Percentiles rank a stretch among this genome's conserved stretches.
Evolutionary conservation across 2,113 vertebrate genomes (phyloP).

Genomic region (Albula goreensis): DNA sequence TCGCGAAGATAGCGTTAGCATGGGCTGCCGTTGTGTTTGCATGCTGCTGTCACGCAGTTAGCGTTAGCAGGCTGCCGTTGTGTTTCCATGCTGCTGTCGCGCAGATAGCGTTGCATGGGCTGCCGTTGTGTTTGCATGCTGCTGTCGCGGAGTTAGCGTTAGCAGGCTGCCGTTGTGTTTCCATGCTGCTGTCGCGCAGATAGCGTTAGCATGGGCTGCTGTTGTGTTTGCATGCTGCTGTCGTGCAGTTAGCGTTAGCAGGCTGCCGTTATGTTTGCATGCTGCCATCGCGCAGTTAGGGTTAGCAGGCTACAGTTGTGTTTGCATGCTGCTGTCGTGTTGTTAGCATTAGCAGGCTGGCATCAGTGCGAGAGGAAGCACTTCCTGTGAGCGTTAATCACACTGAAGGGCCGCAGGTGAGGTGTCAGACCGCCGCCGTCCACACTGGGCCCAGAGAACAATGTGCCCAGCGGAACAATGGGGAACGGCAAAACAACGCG

Average conservation of each 20-base stretch:
- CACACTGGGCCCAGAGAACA: not conserved
- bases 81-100: too few species aligned
- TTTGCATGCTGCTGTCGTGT: not conserved
- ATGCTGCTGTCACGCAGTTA: not conserved
- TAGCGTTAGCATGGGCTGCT: too few species aligned
- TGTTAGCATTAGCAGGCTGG: not conserved
- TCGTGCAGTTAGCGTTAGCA: not conserved
- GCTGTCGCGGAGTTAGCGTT: not conserved
- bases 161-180: too few species aligned
- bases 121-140: not conserved
- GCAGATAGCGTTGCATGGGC: too few species aligned
- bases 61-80: too few species aligned
- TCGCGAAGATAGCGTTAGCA: too few species aligned
- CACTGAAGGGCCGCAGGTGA: not conserved
- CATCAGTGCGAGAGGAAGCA: not conserved
- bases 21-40: not conserved
- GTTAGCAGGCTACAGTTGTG: too few species aligned
- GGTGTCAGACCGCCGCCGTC: not conserved
- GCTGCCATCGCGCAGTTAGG: too few species aligned
- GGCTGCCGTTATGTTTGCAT: too few species aligned
- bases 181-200: too few species aligned
- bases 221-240: not conserved
- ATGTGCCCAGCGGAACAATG: not conserved
- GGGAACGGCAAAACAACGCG: not conserved
- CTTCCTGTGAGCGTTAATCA: not conserved